Base-by-base conservation (phyloP, 2,113 vertebrate genomes). In the Dendropsophus ebraccatus region DNA sequence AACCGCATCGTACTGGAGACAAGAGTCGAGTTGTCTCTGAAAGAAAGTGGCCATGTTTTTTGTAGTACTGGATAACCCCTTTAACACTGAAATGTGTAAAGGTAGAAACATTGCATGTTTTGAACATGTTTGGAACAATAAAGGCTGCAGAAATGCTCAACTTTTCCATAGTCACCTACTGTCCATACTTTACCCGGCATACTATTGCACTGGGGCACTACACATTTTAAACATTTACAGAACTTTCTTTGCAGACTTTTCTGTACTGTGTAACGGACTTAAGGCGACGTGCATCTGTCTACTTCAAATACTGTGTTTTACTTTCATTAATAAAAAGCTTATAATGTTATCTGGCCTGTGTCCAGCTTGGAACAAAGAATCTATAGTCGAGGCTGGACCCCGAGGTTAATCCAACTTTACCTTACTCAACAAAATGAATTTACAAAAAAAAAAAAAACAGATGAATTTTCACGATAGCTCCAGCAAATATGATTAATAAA, bases 401-500 rank as follows among this genome's bases (percentile, higher is more conserved):
- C 4, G 83, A 90, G 90, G 90, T 91, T 92, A 92, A 91, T 91
- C 90, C 89, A 86, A 90, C 89, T 90, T 90, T 88, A 88, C 87
- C 90, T 91, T 90, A 52, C 88, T 91, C 69, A 83, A 88, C 89
- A 88, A 88, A 92, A 92, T 91, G 89, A 91, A 91, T 89, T 41
- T n/a, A n/a, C n/a, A n/a, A 90, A 87, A 89, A 88, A 90, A 90
- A 90, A 89, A 90, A 90, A 90, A 89, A 91, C 89, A 92, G 90
- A 90, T 89, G 8, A 89, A 91, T 92, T 91, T 92, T 86, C 87
- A 90, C 90, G 89, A 91, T 92, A 87, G 81, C 75, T 91, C 90
- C 89, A 87, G 88, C 87, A 92, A 92, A 92, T 91, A 92, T 89
- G 88, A 91, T 91, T 92, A 92, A 91, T 90, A 91, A 88, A 89